Base-by-base conservation (phyloP, 1,140 invertebrate species). In the Psilanteris sp. region DNA sequence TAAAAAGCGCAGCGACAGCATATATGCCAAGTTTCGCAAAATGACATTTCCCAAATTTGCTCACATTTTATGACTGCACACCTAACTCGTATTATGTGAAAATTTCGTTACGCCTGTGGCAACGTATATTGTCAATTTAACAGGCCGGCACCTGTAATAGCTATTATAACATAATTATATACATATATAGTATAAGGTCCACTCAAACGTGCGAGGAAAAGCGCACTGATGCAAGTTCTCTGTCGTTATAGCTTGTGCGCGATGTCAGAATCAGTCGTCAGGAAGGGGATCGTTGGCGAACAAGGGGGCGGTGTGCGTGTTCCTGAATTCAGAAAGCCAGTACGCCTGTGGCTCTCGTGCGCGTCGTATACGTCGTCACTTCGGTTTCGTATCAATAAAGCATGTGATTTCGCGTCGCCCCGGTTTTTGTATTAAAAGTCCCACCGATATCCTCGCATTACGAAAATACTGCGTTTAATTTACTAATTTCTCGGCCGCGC, bases 131-230 rank as follows among this genome's bases (percentile, higher is more conserved):
- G 74, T 81, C 79, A 84, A 83, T 85, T 83, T 84, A 85, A 84
- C 82, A 81, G 70, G 64, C 67, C 81, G 70, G 70, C 80, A 83
- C 81, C 83, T 83, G 84, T 82, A 77, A 81, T 80, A 79, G 79
- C 78, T 83, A 83, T 85, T 85, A 85, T 82, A 84, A 82, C 79
- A 84, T 80, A 82, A 84, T 85, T 84, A 78, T 73, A 59, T 62
- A 61, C 57, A 37, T 43, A 70, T 44, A 52, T n/a, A 34, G 31
- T 9, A 34, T 32, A 52, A 48, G 36, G 52, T 52, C 41, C 70
- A 64, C 43, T 36, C 29, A 39, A 50, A 57, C 44, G 39, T 54
- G 55, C 46, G 26, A 27, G 16, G 32, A 59, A 62, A 66, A 61
- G 39, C 32, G 59, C 50, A 59, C 43, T 32, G 34, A 50, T 62